Evolutionary conservation across 2,797 vertebrate genomes (phyloP).

Genomic region (Pachyuromys duprasi): DNA sequence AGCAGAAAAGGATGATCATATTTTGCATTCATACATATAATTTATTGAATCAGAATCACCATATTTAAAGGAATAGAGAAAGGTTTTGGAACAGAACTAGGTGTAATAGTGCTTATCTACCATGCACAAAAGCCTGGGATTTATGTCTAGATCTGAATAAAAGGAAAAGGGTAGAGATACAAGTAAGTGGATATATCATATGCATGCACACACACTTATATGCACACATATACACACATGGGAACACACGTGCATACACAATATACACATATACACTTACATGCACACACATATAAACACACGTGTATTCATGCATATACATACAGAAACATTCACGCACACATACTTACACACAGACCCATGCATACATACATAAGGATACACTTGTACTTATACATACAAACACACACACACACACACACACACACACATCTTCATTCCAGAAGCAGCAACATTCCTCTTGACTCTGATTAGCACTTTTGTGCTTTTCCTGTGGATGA

Average conservation of each 20-base stretch:
- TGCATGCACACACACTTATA: not conserved
- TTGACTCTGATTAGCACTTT: not conserved
- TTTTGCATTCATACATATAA: not conserved
- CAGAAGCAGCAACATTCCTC: not conserved
- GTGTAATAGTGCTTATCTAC: no score
- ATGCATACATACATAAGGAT: not conserved
- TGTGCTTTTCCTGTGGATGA: not conserved
- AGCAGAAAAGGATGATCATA: not conserved
- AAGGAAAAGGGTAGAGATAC: not conserved
- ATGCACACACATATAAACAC: no score
- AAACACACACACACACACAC: not conserved
- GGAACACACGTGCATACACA: no score
- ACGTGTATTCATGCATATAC: not conserved
- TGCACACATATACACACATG: not conserved
- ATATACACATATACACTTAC: no score
- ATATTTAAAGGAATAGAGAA: not conserved
- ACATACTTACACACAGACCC: not conserved
- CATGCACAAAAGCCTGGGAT: not conserved
- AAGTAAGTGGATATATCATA: not conserved
- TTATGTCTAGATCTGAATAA: not conserved
- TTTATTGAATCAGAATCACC: not conserved
- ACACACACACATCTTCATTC: accelerated
- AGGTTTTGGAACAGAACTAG: not conserved
- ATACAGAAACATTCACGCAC: not conserved
- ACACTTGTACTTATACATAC: not conserved